Percentiles rank a stretch among this genome's conserved stretches.
These are phyloP conservation scores for Eulithis prunata DNA, from an alignment of 2,888 invertebrate species.

Conservation along the genomic window DNA sequence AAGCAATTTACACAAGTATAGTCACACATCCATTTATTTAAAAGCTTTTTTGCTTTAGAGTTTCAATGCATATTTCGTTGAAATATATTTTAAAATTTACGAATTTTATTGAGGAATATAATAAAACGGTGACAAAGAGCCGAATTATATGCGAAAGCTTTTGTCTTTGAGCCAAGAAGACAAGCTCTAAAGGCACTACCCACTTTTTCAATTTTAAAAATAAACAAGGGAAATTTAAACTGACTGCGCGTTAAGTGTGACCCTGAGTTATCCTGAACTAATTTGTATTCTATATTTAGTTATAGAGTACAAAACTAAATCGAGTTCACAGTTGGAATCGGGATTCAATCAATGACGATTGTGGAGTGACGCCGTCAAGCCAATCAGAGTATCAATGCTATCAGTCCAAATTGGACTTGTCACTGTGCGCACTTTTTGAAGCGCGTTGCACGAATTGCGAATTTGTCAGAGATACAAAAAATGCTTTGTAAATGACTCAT, in stretches of 20 bases:
- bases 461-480: neutral
- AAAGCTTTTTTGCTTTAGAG: too few relatives aligned
- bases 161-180: conserved; percentile 9
- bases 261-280: conserved; percentile 37
- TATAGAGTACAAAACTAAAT: conserved; percentile 56
- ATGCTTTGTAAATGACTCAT: neutral
- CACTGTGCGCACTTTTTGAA: conserved; percentile 40
- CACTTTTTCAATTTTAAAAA: neutral
- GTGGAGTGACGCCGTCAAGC: conserved; percentile 62
- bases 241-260: conserved; percentile 20
- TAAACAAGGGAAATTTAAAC: conserved; percentile 14
- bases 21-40: too few relatives aligned
- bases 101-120: too few relatives aligned
- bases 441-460: neutral
- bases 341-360: conserved; percentile 69
- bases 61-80: too few relatives aligned
- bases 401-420: conserved; percentile 71
- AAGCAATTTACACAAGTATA: too few relatives aligned
- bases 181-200: neutral
- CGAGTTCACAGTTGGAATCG: conserved; percentile 66
- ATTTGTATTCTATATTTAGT: conserved; percentile 55
- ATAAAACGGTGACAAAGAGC: too few relatives aligned
- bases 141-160: neutral
- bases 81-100: too few relatives aligned
- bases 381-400: conserved; percentile 56